Conservation (phyloP, 2,797 vertebrate genomes). For the Enteromius viviparus region DNA sequence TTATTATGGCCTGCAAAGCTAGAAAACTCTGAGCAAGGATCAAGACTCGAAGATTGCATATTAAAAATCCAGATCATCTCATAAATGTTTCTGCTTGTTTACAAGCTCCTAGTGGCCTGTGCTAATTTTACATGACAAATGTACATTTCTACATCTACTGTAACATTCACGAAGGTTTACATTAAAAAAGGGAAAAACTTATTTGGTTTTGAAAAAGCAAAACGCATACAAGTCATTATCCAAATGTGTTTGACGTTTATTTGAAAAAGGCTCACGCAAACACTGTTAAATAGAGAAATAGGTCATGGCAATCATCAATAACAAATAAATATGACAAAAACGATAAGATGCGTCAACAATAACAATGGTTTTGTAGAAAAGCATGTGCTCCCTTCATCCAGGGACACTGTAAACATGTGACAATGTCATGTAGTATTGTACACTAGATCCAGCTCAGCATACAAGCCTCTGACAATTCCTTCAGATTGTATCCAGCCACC, state of each 20-base stretch:
- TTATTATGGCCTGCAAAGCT: not conserved
- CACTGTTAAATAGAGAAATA: slow-evolving; percentile 62
- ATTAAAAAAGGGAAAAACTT: too few species aligned
- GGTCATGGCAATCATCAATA: slow-evolving; percentile 66
- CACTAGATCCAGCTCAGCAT: slow-evolving; percentile 57
- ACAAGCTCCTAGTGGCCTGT: too few species aligned
- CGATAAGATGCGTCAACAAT: slow-evolving; percentile 60
- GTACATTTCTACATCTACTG: not conserved
- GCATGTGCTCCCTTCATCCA: slow-evolving; percentile 71
- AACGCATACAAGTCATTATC: slow-evolving; percentile 40
- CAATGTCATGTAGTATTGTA: slow-evolving; percentile 57
- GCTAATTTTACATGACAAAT: not conserved
- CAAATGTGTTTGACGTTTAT: slow-evolving; percentile 75
- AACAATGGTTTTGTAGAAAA: slow-evolving; percentile 73
- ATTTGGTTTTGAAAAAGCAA: slow-evolving; percentile 32
- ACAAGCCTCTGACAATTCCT: slow-evolving; percentile 42
- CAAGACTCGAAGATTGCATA: not conserved
- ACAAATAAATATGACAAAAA: slow-evolving; percentile 58
- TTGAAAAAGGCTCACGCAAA: slow-evolving; percentile 74
- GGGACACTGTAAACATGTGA: slow-evolving; percentile 72
- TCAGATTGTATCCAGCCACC: not conserved
- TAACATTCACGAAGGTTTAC: not conserved
- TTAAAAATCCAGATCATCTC: not conserved
- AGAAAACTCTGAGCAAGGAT: not conserved
- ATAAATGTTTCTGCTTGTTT: too few species aligned